Base-by-base conservation (phyloP, 2,888 invertebrate species). In the Bombylius major region DNA sequence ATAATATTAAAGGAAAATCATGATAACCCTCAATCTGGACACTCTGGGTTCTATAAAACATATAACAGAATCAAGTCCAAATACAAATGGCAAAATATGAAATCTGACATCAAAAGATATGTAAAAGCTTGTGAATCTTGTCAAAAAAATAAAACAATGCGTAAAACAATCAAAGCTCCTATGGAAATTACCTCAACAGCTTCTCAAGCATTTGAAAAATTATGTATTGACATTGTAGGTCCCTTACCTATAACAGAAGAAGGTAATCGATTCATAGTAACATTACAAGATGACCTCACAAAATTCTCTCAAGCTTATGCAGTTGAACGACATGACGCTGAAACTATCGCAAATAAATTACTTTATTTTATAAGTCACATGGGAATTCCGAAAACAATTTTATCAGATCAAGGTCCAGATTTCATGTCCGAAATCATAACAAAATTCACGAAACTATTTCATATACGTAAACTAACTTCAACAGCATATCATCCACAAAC, bases 321-420 rank as follows among this genome's bases (percentile, higher is more conserved):
- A 31, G 52, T 67, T 12, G 55, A 55, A 8, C 64, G 66, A 58
- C 65, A 68, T 56, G 64, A 65, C 55, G 63, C 70, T 3, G 54
- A 60, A 60, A 68, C 66, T 2, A 63, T 70, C 14, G 69, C 54
- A 32, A 8, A 68, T 6, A 59, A 64, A 14, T 49, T 57, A 36
- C 57, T 72, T 5, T 50, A n/a, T 62, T 67, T 5, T 53, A 65
- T 4, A 69, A 70, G 56, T 70, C 70, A 12, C 66, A 70, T 11
- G 70, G 71, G 2, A 65, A 67, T 59, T 55, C 54, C 6, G 63
- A 50, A 23, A 4, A 14, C 48, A 5, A 53, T 71, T 44, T 54
- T 74, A 1, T 65, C 71, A 0, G 73, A 75, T 58, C 67, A 69
- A 64, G 73, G 70, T 4, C 62, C 65, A 12, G 65, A 71, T 53